Evolutionary conservation across 2,888 invertebrate species (phyloP), one percentile per base, ranked within the genome.

Genomic region (Trichopria drosophilae): DNA sequence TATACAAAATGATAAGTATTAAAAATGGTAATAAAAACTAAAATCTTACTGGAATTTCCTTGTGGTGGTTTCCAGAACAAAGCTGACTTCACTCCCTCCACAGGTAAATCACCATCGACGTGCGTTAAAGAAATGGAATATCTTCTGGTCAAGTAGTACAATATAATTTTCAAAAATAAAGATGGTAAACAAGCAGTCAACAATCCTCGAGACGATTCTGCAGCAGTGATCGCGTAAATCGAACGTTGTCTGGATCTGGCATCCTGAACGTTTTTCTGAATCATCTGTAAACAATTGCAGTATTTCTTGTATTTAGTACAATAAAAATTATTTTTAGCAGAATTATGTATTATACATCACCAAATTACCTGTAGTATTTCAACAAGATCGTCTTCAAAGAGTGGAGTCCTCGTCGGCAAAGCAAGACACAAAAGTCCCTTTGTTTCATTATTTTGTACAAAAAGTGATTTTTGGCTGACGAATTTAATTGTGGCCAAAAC

Each of bases 51-150:
- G 56, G 86, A 86, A 72, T 88, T 88, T 44, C 87, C 86, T 71
- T 87, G 88, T 1, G 87, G 86, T 9, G 88, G 87, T 58, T 86
- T 78, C 86, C 86, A 88, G 65, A 86, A 87, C 44, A 87, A 76
- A 0, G 84, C 81, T 29, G 80, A 79, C 3, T 80, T 80, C 1
- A 87, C 79, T 6, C 81, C 79, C 55, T 86, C 84, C 1, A 86
- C 84, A 81, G 86, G 86, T 13, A 84, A 61, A 6, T 84, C 82
- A 2, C 77, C 79, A 55, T 83, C 78, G 3, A 75, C 73, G 59
- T 73, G 66, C 19, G 86, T 84, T 49, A 87, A 79, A 1, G 83
- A 81, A 1, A 88, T 79, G 0, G 86, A 83, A 64, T 85, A 87
- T 61, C 83, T 80, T 20, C 85, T 78, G 1, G 87, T 85, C 16